phyloP scores from a whole-genome alignment of 2,888 invertebrate species.

The Ischnus inquisitorius region DNA sequence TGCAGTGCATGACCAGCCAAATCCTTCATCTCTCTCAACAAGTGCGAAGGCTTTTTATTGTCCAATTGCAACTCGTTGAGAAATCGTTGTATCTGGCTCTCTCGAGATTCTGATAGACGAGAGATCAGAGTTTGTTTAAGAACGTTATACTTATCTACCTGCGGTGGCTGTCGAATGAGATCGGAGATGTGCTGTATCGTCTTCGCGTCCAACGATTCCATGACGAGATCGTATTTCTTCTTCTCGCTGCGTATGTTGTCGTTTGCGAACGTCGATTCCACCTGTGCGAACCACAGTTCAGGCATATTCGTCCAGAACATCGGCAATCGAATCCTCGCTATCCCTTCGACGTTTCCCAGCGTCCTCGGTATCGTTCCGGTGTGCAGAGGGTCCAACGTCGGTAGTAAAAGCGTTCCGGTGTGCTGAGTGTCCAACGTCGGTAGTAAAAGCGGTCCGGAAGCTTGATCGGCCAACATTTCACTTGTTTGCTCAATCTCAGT shows the following conservation, averaged over 20 bases:
- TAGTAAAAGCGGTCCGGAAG: too few species aligned
- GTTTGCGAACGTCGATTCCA: slow-evolving; percentile 12
- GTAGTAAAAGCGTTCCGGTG: too few species aligned
- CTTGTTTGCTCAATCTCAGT: too few species aligned
- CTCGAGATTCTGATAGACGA: slow-evolving; percentile 63
- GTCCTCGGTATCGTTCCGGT: too few species aligned
- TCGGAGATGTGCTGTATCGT: slow-evolving; percentile 32
- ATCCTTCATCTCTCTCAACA: slow-evolving; percentile 63
- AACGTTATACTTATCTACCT: not conserved
- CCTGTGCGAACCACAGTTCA: slow-evolving; percentile 59
- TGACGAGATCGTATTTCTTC: not conserved
- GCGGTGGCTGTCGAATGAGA: not conserved
- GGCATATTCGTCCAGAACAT: slow-evolving; percentile 56
- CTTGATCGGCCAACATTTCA: too few species aligned
- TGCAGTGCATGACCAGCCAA: slow-evolving; percentile 56
- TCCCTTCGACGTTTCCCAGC: not conserved
- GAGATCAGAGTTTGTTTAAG: slow-evolving; percentile 57
- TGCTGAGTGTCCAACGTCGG: too few species aligned
- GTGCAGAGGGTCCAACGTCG: too few species aligned
- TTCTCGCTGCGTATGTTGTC: not conserved
- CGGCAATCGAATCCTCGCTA: slow-evolving; percentile 40
- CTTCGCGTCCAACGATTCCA: not conserved
- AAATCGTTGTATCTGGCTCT: slow-evolving; percentile 54
- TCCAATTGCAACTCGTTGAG: slow-evolving; percentile 62
- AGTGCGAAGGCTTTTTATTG: slow-evolving; percentile 66